Conservation (phyloP, 2,888 invertebrate genomes). For the Andrena minutula region DNA sequence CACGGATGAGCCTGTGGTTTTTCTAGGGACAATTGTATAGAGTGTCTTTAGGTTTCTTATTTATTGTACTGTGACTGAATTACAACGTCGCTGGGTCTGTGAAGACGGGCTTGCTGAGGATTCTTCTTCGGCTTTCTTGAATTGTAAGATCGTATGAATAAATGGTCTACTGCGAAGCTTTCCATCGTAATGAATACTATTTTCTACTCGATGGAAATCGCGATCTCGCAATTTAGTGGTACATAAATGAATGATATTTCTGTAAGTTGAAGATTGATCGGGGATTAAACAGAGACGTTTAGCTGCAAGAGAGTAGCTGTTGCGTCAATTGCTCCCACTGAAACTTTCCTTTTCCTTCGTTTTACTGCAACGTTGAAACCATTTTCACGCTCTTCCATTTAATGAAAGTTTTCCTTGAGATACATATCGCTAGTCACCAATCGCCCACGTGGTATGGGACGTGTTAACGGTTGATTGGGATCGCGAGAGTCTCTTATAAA, state of each 20-base stretch:
- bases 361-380: no score
- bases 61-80: conserved; percentile 29
- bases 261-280: no score
- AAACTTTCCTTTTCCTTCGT: no score
- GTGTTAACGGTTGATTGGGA: not conserved
- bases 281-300: no score
- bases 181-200: not conserved
- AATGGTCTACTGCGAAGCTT: not conserved
- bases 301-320: no score
- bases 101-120: not conserved
- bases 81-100: not conserved
- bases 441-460: no score
- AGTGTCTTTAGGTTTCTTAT: not conserved
- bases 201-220: conserved; percentile 20
- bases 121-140: not conserved
- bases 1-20: not conserved
- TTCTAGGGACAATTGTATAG: not conserved
- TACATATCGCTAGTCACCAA: no score
- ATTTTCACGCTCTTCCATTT: no score
- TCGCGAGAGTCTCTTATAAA: conserved; percentile 11
- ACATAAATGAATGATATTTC: no score
- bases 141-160: not conserved
- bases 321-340: no score
- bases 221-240: not conserved
- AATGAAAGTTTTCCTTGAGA: no score